Evolutionary conservation across 2,888 invertebrate genomes (phyloP).

Genomic region (Lasioglossum oenotherae): DNA sequence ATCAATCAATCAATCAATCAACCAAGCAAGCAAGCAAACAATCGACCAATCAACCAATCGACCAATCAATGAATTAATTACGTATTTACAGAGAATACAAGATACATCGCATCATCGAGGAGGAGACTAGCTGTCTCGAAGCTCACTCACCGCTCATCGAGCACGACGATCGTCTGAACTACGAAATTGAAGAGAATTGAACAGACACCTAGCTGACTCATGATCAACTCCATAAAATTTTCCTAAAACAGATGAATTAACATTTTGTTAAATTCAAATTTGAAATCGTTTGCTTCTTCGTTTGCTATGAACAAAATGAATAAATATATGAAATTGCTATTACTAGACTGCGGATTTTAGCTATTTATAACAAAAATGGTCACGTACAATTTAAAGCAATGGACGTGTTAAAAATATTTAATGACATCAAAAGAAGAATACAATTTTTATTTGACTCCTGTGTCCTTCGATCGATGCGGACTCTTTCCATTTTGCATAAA

Average conservation of each 20-base stretch:
- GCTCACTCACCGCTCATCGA: conserved; percentile 77
- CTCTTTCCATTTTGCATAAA: too few relatives aligned
- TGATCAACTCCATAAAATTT: conserved; percentile 83
- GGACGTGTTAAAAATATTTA: too few relatives aligned
- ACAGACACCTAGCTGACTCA: conserved; percentile 75
- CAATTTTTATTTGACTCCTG: too few relatives aligned
- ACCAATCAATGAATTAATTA: conserved; percentile 75
- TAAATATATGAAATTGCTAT: neutral
- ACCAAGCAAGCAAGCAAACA: conserved; percentile 30
- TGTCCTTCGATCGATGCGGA: too few relatives aligned
- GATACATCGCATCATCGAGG: conserved; percentile 76
- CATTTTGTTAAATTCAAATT: neutral
- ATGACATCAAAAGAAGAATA: too few relatives aligned
- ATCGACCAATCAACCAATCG: conserved; percentile 43
- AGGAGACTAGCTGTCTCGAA: conserved; percentile 66
- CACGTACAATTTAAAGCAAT: too few relatives aligned
- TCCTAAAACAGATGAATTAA: conserved; percentile 72
- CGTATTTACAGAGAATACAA: conserved; percentile 84
- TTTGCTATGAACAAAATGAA: neutral
- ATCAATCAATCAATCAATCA: conserved; percentile 40
- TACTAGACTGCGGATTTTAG: too few relatives aligned
- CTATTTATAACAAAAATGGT: too few relatives aligned
- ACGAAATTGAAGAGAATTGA: conserved; percentile 53
- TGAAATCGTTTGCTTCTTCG: neutral
- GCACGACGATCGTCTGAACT: conserved; percentile 66